These are phyloP conservation scores for Gadus chalcogrammus DNA, from an alignment of 2,113 vertebrate genomes.

Conservation along the genomic window DNA sequence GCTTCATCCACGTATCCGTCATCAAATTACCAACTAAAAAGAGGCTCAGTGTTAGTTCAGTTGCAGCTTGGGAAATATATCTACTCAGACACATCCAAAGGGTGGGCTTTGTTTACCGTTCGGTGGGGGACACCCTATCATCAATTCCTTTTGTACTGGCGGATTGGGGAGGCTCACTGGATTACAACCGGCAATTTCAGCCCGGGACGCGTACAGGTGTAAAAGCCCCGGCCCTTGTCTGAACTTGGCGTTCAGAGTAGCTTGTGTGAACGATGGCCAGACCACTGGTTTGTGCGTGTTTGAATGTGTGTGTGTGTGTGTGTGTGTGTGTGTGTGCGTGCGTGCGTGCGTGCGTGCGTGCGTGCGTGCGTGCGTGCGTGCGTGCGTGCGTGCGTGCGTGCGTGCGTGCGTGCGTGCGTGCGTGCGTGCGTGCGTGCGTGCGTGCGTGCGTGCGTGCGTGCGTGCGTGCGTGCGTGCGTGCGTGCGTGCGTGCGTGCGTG, in stretches of 20 bases:
- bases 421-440: background rate
- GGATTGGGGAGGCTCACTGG: constrained; percentile 50
- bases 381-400: background rate
- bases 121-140: constrained; percentile 55
- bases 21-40: constrained; percentile 64
- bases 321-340: background rate
- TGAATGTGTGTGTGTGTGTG: background rate
- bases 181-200: constrained; percentile 48
- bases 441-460: background rate
- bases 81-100: constrained; percentile 53
- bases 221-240: constrained; percentile 42
- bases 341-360: background rate
- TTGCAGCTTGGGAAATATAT: constrained; percentile 47
- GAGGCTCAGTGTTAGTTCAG: constrained; percentile 54
- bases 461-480: background rate
- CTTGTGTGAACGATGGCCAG: constrained; percentile 29
- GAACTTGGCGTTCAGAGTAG: constrained; percentile 6
- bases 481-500: background rate
- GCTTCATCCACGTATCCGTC: constrained; percentile 51
- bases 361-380: background rate
- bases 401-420: background rate
- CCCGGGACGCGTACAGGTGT: constrained; percentile 52
- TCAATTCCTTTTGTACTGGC: constrained; percentile 55
- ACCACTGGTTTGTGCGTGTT: constrained; percentile 27
- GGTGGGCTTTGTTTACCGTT: constrained; percentile 59